phyloP scores from a whole-genome alignment of 1,140 invertebrate genomes.

The Planococcus citri region DNA sequence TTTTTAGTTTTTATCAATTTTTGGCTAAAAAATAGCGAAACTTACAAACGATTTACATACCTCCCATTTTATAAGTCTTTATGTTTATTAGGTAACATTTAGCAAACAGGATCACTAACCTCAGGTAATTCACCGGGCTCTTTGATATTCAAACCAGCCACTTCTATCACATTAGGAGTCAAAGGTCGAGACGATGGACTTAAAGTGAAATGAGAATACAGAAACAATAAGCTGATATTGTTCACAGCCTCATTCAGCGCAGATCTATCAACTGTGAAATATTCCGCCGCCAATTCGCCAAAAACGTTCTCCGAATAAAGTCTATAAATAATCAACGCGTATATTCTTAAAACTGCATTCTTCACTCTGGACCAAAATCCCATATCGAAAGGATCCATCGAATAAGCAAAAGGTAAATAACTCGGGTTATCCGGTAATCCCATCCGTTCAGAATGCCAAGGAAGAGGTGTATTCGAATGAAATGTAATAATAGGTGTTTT shows the following conservation, averaged over 20 bases:
- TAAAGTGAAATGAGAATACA: conserved; percentile 43
- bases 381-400: background rate
- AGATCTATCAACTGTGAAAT: background rate
- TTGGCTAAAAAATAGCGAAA: too few species aligned
- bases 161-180: conserved; percentile 40
- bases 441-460: conserved; percentile 41
- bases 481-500: conserved; percentile 42
- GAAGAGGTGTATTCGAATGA: conserved; percentile 41
- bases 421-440: conserved; percentile 24
- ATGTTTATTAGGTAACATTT: too few species aligned
- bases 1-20: too few species aligned
- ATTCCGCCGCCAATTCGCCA: background rate
- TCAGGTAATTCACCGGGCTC: background rate
- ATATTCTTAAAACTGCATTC: background rate
- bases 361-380: background rate
- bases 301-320: background rate
- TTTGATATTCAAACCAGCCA: conserved; percentile 44
- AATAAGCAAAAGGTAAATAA: background rate
- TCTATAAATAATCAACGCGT: background rate
- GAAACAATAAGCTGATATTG: conserved; percentile 36
- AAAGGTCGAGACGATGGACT: conserved; percentile 37
- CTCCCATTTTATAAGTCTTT: too few species aligned
- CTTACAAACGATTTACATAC: too few species aligned
- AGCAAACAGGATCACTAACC: too few species aligned
- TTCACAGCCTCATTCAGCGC: conserved; percentile 33